Base-by-base conservation (phyloP, 2,888 invertebrate species). In the Drosophila kanekoi region DNA sequence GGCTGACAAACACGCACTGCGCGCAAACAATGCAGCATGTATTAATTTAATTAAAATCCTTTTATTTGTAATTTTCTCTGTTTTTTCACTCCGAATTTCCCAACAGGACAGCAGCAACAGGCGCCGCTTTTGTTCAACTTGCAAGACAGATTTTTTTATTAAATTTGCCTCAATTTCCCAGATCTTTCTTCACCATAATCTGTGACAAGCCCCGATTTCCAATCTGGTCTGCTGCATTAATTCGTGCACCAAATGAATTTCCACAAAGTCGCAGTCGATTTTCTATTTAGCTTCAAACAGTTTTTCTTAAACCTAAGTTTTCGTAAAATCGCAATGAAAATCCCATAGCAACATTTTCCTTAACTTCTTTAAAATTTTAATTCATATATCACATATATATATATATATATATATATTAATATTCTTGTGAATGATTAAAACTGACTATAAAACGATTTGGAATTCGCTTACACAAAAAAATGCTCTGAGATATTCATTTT, bases 21-120 rank as follows among this genome's bases (percentile, higher is more conserved):
- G 58, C 43, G 16, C 67, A 77, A 72, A 80, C 84, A 87, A 86
- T 77, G 85, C 60, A 63, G 78, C 65, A 80, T 83, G 72, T 79
- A 88, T 86, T 87, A 88, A 88, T 88, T 88, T 77, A 89, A 89
- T 90, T 84, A 89, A 87, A 81, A 89, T 77, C 79, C 72, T 85
- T 89, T 88, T 81, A 75, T 88, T 72, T 70, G 65, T 57, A 41
- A 73, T 67, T 71, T 66, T 62, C 66, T 48, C 35, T 62, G 48
- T 32, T 53, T 54, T 57, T 44, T 53, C 41, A 59, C 33, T 32
- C 40, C 35, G 47, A 52, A 52, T 54, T 67, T 75, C 67, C 84
- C 62, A 14, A 33, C 32, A 40, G 62, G 18, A 9, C n/a, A 11
- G 47, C 72, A 43, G 47, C 72, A 43, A 56, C 43, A 66, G 45